Conservation (phyloP, 2,113 vertebrate species). For the Oryzias javanicus region DNA sequence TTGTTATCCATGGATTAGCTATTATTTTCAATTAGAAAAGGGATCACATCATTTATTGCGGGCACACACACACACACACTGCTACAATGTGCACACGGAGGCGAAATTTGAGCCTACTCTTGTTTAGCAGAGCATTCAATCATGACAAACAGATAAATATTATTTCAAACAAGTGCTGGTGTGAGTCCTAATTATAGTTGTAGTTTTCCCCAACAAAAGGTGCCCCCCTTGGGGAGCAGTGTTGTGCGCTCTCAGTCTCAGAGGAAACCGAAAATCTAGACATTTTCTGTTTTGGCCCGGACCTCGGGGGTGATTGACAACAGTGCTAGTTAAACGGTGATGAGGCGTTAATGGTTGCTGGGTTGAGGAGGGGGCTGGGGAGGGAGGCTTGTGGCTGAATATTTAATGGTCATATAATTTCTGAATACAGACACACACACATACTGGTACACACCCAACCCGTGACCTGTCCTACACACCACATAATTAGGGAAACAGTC, state of each 20-base stretch:
- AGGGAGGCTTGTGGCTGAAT: conserved; percentile 64
- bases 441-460: conserved; percentile 74
- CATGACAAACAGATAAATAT: conserved; percentile 51
- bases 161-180: conserved; percentile 52
- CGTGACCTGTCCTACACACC: conserved; percentile 76
- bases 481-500: conserved; percentile 80
- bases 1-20: conserved; percentile 64
- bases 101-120: conserved; percentile 56
- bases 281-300: conserved; percentile 55
- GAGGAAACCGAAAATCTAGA: conserved; percentile 57
- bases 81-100: conserved; percentile 16
- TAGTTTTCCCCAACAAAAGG: conserved; percentile 35
- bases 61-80: conserved; percentile 27
- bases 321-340: conserved; percentile 79
- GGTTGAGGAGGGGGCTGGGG: conserved; percentile 46
- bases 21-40: conserved; percentile 74
- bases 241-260: conserved; percentile 12
- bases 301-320: conserved; percentile 77
- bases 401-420: conserved; percentile 82
- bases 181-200: conserved; percentile 31
- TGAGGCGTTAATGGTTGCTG: conserved; percentile 78
- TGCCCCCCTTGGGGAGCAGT: conserved; percentile 1
- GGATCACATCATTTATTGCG: conserved; percentile 57
- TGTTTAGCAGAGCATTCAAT: conserved; percentile 50
- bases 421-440: conserved; percentile 74